Evolutionary conservation across 2,797 vertebrate genomes (phyloP).

Genomic region (Anguilla megastoma): DNA sequence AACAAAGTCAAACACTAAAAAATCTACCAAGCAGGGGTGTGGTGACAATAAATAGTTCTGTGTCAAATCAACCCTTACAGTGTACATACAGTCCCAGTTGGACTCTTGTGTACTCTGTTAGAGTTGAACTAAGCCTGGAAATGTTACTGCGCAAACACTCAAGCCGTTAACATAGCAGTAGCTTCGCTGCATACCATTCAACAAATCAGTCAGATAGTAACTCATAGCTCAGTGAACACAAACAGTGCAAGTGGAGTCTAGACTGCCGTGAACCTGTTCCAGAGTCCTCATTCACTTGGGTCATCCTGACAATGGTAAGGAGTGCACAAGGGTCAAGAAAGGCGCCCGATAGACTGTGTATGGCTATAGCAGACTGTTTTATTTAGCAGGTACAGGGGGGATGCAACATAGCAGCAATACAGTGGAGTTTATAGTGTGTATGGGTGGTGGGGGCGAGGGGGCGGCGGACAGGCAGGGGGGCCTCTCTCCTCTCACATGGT

Average conservation of each 20-base stretch:
- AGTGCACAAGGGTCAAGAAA: neutral
- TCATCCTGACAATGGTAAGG: neutral
- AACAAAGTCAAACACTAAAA: neutral
- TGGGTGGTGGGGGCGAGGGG: slow-evolving; percentile 51
- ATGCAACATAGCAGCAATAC: slow-evolving; percentile 75
- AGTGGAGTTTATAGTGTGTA: slow-evolving; percentile 67
- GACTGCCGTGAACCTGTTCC: neutral
- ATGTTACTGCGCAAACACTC: neutral
- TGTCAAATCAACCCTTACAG: no score
- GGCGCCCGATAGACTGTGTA: slow-evolving; percentile 28
- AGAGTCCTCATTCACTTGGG: neutral
- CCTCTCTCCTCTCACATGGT: slow-evolving; percentile 83
- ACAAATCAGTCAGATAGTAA: neutral
- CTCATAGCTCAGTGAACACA: neutral
- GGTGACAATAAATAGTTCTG: neutral
- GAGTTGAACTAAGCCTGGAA: no score
- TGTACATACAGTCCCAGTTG: no score
- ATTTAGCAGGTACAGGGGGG: slow-evolving; percentile 79
- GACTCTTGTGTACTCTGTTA: no score
- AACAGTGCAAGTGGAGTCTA: neutral
- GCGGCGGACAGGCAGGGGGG: slow-evolving; percentile 21
- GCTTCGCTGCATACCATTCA: neutral
- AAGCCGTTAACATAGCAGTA: neutral
- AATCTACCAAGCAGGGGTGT: neutral
- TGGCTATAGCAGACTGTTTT: slow-evolving; percentile 77